Conservation (phyloP, 2,888 invertebrate genomes). For the Trypoxylon attenuatum region DNA sequence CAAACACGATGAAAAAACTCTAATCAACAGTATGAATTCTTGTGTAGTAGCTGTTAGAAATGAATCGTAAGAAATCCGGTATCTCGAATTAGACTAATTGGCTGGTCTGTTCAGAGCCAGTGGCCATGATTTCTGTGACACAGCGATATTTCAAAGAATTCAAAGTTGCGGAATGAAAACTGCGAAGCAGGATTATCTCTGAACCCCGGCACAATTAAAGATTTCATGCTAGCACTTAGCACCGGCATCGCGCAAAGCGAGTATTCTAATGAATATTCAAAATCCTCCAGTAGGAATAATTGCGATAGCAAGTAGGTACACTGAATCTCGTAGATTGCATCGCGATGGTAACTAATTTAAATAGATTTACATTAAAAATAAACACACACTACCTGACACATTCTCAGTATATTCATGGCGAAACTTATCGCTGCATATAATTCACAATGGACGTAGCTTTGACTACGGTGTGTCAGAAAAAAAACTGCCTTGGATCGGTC, state of each 20-base stretch:
- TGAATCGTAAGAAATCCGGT: too few species aligned
- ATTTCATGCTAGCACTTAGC: constrained; percentile 39
- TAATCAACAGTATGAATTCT: too few species aligned
- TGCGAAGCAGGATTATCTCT: constrained; percentile 18
- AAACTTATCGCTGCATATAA: too few species aligned
- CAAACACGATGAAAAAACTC: too few species aligned
- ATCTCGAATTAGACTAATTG: too few species aligned
- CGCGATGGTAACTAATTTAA: constrained; percentile 32
- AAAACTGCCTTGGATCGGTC: too few species aligned
- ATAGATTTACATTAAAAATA: constrained; percentile 40
- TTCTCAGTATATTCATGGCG: too few species aligned
- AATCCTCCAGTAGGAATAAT: constrained; percentile 26
- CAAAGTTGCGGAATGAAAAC: neutral
- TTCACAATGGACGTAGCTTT: too few species aligned
- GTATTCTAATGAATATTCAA: constrained; percentile 45
- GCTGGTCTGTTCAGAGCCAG: too few species aligned
- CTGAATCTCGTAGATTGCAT: constrained; percentile 26
- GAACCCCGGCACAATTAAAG: constrained; percentile 23
- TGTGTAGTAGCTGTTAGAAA: too few species aligned
- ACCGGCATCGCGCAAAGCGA: constrained; percentile 25
- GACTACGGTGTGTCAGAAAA: too few species aligned
- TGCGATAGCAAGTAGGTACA: constrained; percentile 32
- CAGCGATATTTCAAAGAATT: neutral
- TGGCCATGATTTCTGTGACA: neutral
- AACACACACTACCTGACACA: constrained; percentile 24